Percentiles rank a stretch among this genome's conserved stretches.
Evolutionary conservation across 2,888 invertebrate genomes (phyloP).

Genomic region (Caenorhabditis imperialis): DNA sequence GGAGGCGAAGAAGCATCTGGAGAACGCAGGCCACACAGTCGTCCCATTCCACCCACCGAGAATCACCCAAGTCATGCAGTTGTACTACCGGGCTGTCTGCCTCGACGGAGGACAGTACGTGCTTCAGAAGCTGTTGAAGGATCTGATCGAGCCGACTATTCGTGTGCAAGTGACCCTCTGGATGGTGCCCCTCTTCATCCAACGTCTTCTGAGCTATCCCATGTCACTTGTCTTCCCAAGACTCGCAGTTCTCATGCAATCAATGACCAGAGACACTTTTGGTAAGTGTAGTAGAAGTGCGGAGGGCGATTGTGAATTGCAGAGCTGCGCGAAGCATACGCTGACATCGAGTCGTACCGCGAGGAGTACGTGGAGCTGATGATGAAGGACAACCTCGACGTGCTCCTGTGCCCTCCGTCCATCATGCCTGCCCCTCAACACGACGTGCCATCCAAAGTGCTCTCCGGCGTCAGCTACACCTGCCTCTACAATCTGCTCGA

Average conservation of each 20-base stretch:
- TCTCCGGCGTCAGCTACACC: conserved; percentile 73
- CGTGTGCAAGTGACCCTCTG: conserved; percentile 40
- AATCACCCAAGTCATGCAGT: conserved; percentile 49
- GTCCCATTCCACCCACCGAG: conserved; percentile 66
- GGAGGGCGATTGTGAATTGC: conserved; percentile 54
- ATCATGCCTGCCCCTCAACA: conserved; percentile 65
- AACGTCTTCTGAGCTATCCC: conserved; percentile 44
- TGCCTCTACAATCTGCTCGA: conserved; percentile 78
- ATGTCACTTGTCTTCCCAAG: conserved; percentile 32
- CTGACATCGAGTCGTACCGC: conserved; percentile 66
- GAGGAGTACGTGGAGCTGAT: conserved; percentile 59
- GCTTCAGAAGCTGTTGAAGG: conserved; percentile 57
- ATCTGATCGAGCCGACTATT: conserved; percentile 56
- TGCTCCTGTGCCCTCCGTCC: conserved; percentile 64
- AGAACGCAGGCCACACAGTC: conserved; percentile 60
- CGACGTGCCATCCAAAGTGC: conserved; percentile 64
- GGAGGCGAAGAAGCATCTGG: conserved; percentile 56
- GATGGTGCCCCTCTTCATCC: conserved; percentile 47
- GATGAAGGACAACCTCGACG: conserved; percentile 61
- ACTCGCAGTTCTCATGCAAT: conserved; percentile 31
- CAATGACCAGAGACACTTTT: conserved; percentile 48
- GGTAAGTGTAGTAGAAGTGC: conserved; percentile 56
- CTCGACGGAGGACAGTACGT: conserved; percentile 69
- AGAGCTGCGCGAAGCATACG: conserved; percentile 67
- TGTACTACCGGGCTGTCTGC: conserved; percentile 61